phyloP scores from a whole-genome alignment of 2,888 invertebrate species.

The Cancer borealis region DNA sequence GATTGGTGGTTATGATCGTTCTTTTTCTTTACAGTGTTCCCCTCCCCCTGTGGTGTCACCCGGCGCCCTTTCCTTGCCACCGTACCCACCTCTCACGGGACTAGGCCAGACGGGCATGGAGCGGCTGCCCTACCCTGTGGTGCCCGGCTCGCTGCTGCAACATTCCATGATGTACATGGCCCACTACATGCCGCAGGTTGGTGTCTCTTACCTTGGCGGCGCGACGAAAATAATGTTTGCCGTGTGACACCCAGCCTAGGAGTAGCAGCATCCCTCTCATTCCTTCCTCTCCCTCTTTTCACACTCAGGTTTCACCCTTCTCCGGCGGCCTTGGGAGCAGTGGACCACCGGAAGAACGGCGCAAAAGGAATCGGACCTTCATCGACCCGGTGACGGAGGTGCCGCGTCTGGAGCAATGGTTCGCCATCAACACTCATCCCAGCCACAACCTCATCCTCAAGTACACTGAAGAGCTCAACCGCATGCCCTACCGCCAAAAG shows the following conservation, averaged over 20 bases:
- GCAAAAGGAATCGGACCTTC: slow-evolving; percentile 98
- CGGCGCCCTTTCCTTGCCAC: slow-evolving; percentile 74
- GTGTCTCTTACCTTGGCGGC: neutral
- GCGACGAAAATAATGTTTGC: neutral
- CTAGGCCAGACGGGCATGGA: slow-evolving; percentile 73
- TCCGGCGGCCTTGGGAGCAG: slow-evolving; percentile 71
- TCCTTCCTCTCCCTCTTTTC: neutral
- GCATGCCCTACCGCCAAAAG: slow-evolving; percentile 97
- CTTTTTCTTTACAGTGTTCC: slow-evolving; percentile 63
- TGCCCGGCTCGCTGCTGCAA: slow-evolving; percentile 74
- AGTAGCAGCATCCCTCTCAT: neutral
- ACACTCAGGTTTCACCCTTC: slow-evolving; percentile 74
- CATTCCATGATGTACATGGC: slow-evolving; percentile 77
- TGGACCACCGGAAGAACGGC: slow-evolving; percentile 78
- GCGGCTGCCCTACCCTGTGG: slow-evolving; percentile 74
- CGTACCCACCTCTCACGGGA: slow-evolving; percentile 73
- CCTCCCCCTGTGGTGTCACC: slow-evolving; percentile 76
- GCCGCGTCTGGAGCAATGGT: slow-evolving; percentile 96
- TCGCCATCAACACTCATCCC: slow-evolving; percentile 98
- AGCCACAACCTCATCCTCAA: slow-evolving; percentile 98
- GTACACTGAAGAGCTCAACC: slow-evolving; percentile 97
- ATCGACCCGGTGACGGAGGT: slow-evolving; percentile 99
- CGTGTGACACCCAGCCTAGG: neutral
- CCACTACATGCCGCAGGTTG: slow-evolving; percentile 77
- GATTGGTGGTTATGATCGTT: neutral